A percentile compares a stretch with the other conserved stretches of the same genome.
These are phyloP conservation scores for Tiliacea citrago DNA, from an alignment of 2,888 invertebrate genomes.

Conservation along the genomic window DNA sequence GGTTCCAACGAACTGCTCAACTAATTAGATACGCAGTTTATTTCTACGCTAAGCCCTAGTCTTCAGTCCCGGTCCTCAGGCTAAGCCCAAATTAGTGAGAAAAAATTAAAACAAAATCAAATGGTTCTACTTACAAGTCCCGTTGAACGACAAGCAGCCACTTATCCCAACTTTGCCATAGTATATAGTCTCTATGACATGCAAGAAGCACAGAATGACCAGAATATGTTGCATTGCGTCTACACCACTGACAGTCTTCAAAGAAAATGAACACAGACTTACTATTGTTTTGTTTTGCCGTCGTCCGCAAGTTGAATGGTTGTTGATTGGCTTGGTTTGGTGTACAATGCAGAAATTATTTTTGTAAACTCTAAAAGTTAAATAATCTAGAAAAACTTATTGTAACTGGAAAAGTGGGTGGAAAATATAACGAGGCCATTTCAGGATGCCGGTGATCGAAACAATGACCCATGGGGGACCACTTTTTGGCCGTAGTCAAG, in stretches of 20 bases:
- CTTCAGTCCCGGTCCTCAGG: background rate
- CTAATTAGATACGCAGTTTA: background rate
- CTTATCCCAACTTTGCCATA: slow-evolving; percentile 76
- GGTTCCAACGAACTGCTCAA: background rate
- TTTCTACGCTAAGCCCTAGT: too few species aligned
- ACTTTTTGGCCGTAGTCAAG: background rate
- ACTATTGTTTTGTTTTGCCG: slow-evolving; percentile 22
- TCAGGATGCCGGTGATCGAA: background rate
- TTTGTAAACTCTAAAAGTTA: slow-evolving; percentile 26
- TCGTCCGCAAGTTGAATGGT: slow-evolving; percentile 40
- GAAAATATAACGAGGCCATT: background rate
- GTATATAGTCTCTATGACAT: slow-evolving; percentile 71
- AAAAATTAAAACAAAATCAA: background rate
- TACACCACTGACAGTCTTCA: slow-evolving; percentile 17
- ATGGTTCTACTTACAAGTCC: slow-evolving; percentile 80
- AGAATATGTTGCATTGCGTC: slow-evolving; percentile 64
- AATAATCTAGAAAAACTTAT: background rate
- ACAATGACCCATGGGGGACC: background rate
- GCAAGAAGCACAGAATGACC: slow-evolving; percentile 66
- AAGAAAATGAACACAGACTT: slow-evolving; percentile 40
- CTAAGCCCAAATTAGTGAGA: background rate
- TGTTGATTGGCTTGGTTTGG: slow-evolving; percentile 31
- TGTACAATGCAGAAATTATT: slow-evolving; percentile 18
- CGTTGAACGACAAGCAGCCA: slow-evolving; percentile 80
- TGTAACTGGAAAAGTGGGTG: background rate